phyloP scores from a whole-genome alignment of 2,797 vertebrate genomes.

The Halcyon badia region DNA sequence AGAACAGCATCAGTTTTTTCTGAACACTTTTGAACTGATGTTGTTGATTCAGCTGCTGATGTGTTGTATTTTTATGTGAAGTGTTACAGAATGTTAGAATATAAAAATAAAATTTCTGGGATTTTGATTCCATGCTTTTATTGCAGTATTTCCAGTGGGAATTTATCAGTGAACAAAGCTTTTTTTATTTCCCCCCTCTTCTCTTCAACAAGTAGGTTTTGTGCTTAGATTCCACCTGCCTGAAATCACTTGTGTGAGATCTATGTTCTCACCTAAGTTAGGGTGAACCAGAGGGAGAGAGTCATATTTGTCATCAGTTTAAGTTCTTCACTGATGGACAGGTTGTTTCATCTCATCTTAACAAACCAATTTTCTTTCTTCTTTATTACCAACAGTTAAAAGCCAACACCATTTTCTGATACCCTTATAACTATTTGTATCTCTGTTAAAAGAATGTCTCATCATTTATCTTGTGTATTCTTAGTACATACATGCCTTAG shows the following conservation, averaged over 20 bases:
- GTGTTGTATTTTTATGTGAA: not conserved
- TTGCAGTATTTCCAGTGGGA: not conserved
- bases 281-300: not conserved
- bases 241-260: not conserved
- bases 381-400: not conserved
- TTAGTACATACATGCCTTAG: not conserved
- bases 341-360: not conserved
- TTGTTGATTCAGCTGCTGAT: not conserved
- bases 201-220: not conserved
- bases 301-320: not conserved
- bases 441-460: not conserved
- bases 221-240: not conserved
- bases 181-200: not conserved
- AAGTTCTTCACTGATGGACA: not conserved
- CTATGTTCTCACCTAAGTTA: not conserved
- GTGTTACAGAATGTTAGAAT: not conserved
- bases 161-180: not conserved
- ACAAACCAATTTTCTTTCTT: not conserved
- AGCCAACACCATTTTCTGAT: not conserved
- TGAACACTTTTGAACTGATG: not conserved
- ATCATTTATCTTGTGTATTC: not conserved
- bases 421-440: not conserved
- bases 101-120: not conserved
- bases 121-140: not conserved
- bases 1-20: not conserved